Evolutionary conservation across 2,797 vertebrate genomes (phyloP).

Genomic region (Cryptoprocta ferox): DNA sequence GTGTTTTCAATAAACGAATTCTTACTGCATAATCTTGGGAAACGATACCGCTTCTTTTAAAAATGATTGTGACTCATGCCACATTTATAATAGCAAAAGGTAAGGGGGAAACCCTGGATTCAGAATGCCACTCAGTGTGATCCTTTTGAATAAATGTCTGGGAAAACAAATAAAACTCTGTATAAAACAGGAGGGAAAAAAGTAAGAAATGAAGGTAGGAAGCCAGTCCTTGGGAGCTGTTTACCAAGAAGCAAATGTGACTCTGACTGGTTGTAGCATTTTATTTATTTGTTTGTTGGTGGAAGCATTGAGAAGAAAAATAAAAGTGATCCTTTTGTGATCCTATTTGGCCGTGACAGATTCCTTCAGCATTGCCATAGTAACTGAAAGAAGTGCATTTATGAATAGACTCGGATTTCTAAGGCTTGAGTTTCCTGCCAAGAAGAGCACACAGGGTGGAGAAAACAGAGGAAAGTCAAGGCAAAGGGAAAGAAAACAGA

Average conservation of each 20-base stretch:
- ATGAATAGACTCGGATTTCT: conserved; percentile 81
- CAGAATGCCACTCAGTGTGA: not conserved
- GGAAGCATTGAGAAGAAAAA: conserved; percentile 76
- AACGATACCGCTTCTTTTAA: not conserved
- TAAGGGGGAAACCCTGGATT: not conserved
- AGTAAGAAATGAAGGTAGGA: conserved; percentile 34
- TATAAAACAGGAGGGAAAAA: not conserved
- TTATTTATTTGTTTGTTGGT: conserved; percentile 79
- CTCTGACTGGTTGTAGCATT: conserved; percentile 68
- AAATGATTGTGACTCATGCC: conserved; percentile 3
- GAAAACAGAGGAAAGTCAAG: conserved; percentile 71
- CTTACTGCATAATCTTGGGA: conserved; percentile 10
- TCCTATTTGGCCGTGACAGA: conserved; percentile 79
- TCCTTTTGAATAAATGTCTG: conserved; percentile 54
- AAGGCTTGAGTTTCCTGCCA: conserved; percentile 80
- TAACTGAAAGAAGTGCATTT: conserved; percentile 78
- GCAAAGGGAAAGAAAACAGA: conserved; percentile 68
- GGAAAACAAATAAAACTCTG: conserved; percentile 50
- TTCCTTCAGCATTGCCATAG: conserved; percentile 82
- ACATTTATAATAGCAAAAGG: not conserved
- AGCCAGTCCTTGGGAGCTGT: not conserved
- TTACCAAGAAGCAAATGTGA: conserved; percentile 54
- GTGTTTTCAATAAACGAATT: conserved; percentile 23
- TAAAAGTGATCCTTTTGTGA: conserved; percentile 84
- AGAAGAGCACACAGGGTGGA: conserved; percentile 69